Evolutionary conservation across 2,888 invertebrate genomes (phyloP), one percentile per base, ranked within the genome.

Genomic region (Caenorhabditis drosophilae): DNA sequence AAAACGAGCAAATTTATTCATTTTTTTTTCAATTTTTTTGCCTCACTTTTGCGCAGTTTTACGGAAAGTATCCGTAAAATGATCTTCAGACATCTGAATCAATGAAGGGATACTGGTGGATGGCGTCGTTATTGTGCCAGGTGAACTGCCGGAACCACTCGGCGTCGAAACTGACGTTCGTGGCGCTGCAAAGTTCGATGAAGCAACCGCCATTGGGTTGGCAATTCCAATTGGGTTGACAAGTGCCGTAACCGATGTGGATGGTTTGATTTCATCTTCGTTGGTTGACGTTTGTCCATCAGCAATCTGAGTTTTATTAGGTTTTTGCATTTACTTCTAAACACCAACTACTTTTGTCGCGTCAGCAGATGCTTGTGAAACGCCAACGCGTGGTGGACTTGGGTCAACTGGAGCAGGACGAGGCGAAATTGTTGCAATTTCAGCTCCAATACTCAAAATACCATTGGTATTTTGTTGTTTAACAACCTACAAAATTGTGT

Each of bases 381-480:
- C 27, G 4, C 4, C 58, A 11, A 56, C 53, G 18, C 61, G 61
- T 44, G 70, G 70, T 12, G 79, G 79, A 31, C 78, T 77, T 15
- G 79, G 79, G 49, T 79, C 79, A 25, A 79, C 61, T 18, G 79
- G 79, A 22, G 78, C 73, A 23, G 75, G 73, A 9, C 76, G 64
- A n/a, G 76, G 76, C 15, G 77, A 76, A 34, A 68, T 49, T 9
- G 60, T 60, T 25, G 67, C 46, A 20, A 60, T 25, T 60, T 67
- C 6, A 45, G n/a, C 7, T 31, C 12, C 31, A 31, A 9, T 31
- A 31, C 31, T 12, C 7, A 9, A 9, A 6, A 31, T 61, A 20
- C 49, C 52, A 36, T 58, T 53, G 15, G 64, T 57, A n/a, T n/a
- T n/a, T n/a, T n/a, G n/a, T 27, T 53, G 70, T 54, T 67, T 64